Conservation (phyloP, 2,113 vertebrate genomes). For the Nycticorax nycticorax region DNA sequence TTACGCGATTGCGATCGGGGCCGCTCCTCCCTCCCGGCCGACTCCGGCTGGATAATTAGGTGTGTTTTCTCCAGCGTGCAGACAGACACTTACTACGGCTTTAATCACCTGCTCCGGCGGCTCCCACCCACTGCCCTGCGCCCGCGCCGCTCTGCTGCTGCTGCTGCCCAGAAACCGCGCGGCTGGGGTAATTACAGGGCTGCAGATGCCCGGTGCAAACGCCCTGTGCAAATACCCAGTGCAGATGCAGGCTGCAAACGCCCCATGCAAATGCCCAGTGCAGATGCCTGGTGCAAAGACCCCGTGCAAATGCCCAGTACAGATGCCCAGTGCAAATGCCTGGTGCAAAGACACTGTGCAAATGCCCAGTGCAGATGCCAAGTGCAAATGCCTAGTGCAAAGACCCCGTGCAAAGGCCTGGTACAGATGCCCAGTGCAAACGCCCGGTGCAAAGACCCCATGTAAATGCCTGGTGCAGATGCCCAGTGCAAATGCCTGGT, state of each 20-base stretch:
- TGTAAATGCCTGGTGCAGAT: no score
- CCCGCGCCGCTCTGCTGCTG: neutral
- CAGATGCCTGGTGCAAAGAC: neutral
- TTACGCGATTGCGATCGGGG: conserved; percentile 33
- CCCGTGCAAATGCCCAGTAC: no score
- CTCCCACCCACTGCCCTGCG: conserved; percentile 2
- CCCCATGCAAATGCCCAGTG: neutral
- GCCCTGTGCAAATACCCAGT: neutral
- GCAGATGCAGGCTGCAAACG: neutral
- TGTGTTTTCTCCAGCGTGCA: conserved; percentile 36
- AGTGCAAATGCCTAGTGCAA: neutral
- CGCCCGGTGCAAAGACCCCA: no score
- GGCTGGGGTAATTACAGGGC: neutral
- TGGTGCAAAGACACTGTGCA: neutral
- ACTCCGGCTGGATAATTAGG: conserved; percentile 45
- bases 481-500: neutral
- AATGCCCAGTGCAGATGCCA: neutral
- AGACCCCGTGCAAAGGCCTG: no score
- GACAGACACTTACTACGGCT: conserved; percentile 19
- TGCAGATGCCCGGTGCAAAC: neutral
- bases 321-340: neutral
- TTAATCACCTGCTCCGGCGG: conserved; percentile 30
- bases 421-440: no score
- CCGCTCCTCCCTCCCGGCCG: conserved; percentile 33
- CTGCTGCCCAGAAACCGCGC: neutral